Percentiles rank a stretch among this genome's conserved stretches.
Evolutionary conservation across 2,797 vertebrate genomes (phyloP).

Genomic region (Brachymystax lenok): DNA sequence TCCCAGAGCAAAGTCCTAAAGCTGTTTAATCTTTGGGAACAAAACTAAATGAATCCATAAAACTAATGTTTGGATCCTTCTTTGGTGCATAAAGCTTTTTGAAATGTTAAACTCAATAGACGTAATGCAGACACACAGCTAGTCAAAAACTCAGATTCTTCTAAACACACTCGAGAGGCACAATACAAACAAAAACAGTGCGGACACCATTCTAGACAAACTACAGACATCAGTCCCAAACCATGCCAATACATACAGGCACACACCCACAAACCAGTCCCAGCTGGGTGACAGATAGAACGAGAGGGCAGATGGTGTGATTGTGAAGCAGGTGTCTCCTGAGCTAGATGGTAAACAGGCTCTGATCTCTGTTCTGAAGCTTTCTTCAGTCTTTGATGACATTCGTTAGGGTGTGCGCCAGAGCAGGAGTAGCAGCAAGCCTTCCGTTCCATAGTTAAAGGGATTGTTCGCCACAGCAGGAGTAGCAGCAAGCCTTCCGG

Average conservation of each 20-base stretch:
- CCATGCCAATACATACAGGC: background rate
- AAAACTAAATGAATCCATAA: background rate
- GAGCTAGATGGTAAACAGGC: background rate
- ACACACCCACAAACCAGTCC: background rate
- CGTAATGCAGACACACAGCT: background rate
- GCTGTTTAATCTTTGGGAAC: background rate
- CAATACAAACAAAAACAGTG: too few species aligned
- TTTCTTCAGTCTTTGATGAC: conserved; percentile 12
- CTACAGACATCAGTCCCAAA: background rate
- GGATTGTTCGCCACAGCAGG: background rate
- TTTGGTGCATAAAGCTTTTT: background rate
- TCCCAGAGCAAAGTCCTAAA: background rate
- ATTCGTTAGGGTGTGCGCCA: background rate
- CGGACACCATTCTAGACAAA: background rate
- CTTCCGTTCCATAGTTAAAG: background rate
- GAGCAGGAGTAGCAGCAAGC: background rate
- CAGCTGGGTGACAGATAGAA: background rate
- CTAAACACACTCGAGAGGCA: background rate
- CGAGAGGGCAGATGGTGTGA: background rate
- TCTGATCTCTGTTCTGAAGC: background rate
- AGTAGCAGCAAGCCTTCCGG: background rate
- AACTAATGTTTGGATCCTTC: background rate
- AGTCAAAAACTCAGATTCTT: background rate
- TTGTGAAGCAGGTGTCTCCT: background rate
- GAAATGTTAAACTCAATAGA: background rate